Evolutionary conservation across 64 coral and sea anemone species (phyloP), one percentile per base, ranked within the genome.

Genomic region (Trachythela sp.): DNA sequence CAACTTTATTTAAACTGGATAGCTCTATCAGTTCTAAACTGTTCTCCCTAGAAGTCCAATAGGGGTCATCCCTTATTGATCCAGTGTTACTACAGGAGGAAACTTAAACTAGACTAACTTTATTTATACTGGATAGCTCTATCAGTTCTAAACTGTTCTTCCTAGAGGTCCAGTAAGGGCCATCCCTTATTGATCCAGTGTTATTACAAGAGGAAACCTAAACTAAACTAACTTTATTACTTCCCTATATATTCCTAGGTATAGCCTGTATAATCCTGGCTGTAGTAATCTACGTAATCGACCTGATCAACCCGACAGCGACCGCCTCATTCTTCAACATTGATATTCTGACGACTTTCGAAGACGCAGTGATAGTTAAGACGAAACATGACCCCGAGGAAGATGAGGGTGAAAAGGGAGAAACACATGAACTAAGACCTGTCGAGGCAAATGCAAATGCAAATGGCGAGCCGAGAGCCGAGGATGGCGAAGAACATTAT

Each of bases 251-350:
- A 2, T 64, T 64, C 24, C 20, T 37, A 80, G 75, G 75, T 39
- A 0, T 80, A 15, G 33, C 38, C 31, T 80, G 75, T 36, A 39
- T 80, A 8, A 39, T 80, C 31, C 33, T 80, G 32, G 75, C 75
- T 37, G 75, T 80, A 9, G 75, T 39, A 13, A 80, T 80, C 38
- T 37, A 80, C 75, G 20, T 80, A 17, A 38, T 35, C 10, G 75
- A 80, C 20, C 31, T 80, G 2, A 29, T 29, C 75, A 38, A 36
- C 15, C 75, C 75, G 17, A 38, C 75, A 14, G 75, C 33, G 8
- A 39, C 75, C 15, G 75, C 75, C 8, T 36, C 75, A 1, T 80
- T 80, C 32, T 80, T 80, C 75, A 80, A 80, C 31, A 80, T 80
- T 37, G 75, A 80, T 39, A 80, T 80, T 37, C 31, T 80, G 31